A percentile compares a stretch with the other conserved stretches of the same genome.
These are phyloP conservation scores for Hydrophis major DNA, from an alignment of 2,797 vertebrate genomes.

Conservation along the genomic window DNA sequence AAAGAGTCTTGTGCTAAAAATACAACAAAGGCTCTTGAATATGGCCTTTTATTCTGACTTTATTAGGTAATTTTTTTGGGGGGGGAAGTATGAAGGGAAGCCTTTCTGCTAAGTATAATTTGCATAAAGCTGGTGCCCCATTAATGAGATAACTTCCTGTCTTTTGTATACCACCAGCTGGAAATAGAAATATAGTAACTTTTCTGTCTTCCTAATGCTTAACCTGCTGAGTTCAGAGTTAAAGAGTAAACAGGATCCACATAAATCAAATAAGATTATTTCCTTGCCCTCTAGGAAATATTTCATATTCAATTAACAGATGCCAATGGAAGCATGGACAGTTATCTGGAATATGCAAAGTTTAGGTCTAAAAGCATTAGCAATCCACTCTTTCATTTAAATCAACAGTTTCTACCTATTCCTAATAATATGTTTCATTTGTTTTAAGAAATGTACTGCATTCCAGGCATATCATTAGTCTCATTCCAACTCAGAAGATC, in stretches of 20 bases:
- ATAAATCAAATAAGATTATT: conserved; percentile 73
- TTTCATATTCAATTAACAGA: conserved; percentile 66
- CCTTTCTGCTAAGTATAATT: conserved; percentile 80
- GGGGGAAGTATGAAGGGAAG: conserved; percentile 79
- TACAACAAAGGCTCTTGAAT: conserved; percentile 83
- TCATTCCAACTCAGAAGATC: background rate
- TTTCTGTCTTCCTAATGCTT: conserved; percentile 81
- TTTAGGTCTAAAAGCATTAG: background rate
- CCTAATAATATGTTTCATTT: background rate
- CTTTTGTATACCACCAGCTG: conserved; percentile 83
- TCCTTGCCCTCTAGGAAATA: conserved; percentile 63
- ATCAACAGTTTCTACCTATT: background rate
- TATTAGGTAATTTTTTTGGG: conserved; percentile 81
- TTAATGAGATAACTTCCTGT: conserved; percentile 86
- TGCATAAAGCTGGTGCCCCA: conserved; percentile 85
- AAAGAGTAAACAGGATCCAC: conserved; percentile 77
- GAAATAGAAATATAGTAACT: conserved; percentile 83
- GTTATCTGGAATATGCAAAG: background rate
- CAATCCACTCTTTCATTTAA: background rate
- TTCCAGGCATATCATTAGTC: background rate
- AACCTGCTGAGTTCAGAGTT: conserved; percentile 86
- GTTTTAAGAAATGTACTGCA: background rate
- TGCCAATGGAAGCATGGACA: conserved; percentile 26
- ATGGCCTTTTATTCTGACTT: conserved; percentile 83
- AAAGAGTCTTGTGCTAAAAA: conserved; percentile 86